phyloP scores from a whole-genome alignment of 2,113 vertebrate species.

The Lophochroa leadbeateri region DNA sequence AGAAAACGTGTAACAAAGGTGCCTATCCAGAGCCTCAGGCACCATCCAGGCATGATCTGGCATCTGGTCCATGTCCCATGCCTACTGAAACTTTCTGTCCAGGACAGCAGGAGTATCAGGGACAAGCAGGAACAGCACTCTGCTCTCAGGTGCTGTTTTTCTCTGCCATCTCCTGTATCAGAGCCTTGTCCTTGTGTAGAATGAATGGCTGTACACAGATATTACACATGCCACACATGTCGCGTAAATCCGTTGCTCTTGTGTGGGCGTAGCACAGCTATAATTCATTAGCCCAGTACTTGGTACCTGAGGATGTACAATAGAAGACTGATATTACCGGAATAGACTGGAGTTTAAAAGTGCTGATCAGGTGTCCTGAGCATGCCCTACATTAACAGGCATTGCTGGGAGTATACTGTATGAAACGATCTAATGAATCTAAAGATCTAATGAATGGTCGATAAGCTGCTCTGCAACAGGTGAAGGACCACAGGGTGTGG shows the following conservation, averaged over 20 bases:
- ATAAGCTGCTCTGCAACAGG: neutral
- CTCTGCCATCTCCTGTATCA: neutral
- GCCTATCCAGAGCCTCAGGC: neutral
- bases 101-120: accelerated
- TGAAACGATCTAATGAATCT: accelerated
- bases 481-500: neutral
- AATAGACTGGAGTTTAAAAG: neutral
- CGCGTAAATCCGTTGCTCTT: neutral
- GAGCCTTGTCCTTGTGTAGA: neutral
- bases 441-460: neutral
- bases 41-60: neutral
- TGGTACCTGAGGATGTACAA: neutral
- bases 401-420: neutral
- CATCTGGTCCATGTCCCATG: neutral
- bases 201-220: neutral
- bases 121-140: neutral
- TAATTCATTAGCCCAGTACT: neutral
- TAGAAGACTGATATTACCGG: neutral
- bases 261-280: neutral
- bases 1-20: no score
- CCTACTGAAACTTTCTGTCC: neutral
- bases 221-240: accelerated
- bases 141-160: neutral
- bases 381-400: neutral
- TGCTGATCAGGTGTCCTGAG: neutral